Base-by-base conservation (phyloP, 2,888 invertebrate species). In the Camptogramma bilineatum region DNA sequence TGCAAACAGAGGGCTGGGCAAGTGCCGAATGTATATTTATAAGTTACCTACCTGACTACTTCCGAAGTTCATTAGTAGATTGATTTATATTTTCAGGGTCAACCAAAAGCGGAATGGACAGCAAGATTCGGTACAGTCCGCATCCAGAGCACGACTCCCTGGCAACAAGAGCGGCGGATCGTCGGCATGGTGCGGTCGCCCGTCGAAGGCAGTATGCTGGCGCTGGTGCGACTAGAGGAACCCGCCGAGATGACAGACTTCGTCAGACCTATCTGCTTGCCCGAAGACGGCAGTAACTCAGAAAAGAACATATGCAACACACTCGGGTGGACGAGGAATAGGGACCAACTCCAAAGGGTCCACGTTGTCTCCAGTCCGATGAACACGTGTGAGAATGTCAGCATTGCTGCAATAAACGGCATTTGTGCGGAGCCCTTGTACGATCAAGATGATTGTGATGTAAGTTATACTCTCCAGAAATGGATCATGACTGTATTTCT, bases 151-250 rank as follows among this genome's bases (percentile, higher is more conserved):
- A 95, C 96, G 0, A 95, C 97, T 0, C 98, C 98, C 0, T 97
- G 97, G 97, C 97, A 97, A 74, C 97, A 97, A 82, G 96, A 97
- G 73, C 93, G 96, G 54, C 94, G 97, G 61, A 96, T 97, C 56
- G 95, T 97, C 4, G 97, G 97, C 31, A 96, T 98, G 96, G 95
- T 97, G 16, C 97, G 97, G 73, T 97, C 97, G 0, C 98, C 97
- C 0, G 97, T 98, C 0, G 97, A 97, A 85, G 98, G 98, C 19
- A 97, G 97, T 73, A 97, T 97, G 69, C 94, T 97, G 4, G 97
- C 97, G 0, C 86, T 98, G 60, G 94, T 97, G 47, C 96, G 97
- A 69, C 88, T 98, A 44, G 97, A 97, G 52, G 95, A 96, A 62
- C 94, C 97, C 0, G 94, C 97, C 0, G 91, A 92, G 62, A 95